Evolutionary conservation across 2,888 invertebrate species (phyloP), one percentile per base, ranked within the genome.

Genomic region (Leptopilina syphax): DNA sequence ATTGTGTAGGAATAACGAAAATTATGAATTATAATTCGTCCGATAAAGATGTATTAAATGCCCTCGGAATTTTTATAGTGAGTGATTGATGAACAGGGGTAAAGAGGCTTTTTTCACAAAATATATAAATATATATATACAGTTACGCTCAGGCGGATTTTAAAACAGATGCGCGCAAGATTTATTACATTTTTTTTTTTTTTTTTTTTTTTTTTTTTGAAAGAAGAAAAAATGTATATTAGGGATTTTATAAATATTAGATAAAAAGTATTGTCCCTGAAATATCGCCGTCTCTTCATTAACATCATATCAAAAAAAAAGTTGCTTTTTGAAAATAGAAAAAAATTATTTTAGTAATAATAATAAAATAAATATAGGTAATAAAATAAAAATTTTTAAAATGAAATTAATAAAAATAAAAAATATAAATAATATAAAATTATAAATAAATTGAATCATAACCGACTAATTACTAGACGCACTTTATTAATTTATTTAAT

Each of bases 11-110:
- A 63, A 24, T 63, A 9, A 63, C 63, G 24, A 18, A 63, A 63
- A 63, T 63, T 18, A 63, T 18, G 24, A 4, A 24, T 63, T 50
- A 18, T 63, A 63, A 63, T 63, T 63, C 63, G 18, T 24, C 24
- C 63, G 63, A 63, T 63, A 63, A 60, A 60, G 60, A 60, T 18
- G n/a, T 63, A 63, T 63, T 63, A 63, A 24, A 63, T 24, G 24
- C 18, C 63, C 63, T 9, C n/a, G 24, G 24, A 18, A n/a, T 54
- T 70, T 70, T 70, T 24, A 68, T 50, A n/a, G 9, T 27, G 27
- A 70, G 54, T 70, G 70, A 70, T 70, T 70, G 70, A 54, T 70
- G 70, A 70, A 54, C 54, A 73, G 9, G 1, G 27, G 24, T 12
- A 70, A 24, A 54, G 24, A 9, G 2, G n/a, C 13, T 57, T 50